Percentiles rank a stretch among this genome's conserved stretches.
Conservation (phyloP, 2,797 vertebrate genomes). For the Malacoctenus gilli region DNA sequence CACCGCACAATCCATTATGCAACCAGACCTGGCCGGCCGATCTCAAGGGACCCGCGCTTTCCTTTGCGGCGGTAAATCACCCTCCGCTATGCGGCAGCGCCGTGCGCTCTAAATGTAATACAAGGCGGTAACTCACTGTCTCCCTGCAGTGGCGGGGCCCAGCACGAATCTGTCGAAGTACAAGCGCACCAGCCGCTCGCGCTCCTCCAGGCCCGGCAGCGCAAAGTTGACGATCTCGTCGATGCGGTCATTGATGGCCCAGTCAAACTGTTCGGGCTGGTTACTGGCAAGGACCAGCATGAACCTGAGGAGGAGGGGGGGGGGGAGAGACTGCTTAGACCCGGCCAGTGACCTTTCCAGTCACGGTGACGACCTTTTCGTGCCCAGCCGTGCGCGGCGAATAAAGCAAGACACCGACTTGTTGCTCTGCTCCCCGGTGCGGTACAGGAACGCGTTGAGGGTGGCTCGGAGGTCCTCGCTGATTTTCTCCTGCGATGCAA, state of each 20-base stretch:
- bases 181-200: conserved; percentile 86
- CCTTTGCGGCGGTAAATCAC: conserved; percentile 41
- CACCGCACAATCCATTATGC: conserved; percentile 49
- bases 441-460: conserved; percentile 88
- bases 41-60: conserved; percentile 42
- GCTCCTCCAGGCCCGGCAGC: conserved; percentile 80
- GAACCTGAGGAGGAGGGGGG: conserved; percentile 76
- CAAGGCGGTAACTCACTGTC: conserved; percentile 83
- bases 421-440: conserved; percentile 89
- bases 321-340: conserved; percentile 20
- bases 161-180: conserved; percentile 89
- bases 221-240: conserved; percentile 89
- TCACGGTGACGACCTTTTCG: conserved; percentile 47
- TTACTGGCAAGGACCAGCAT: conserved; percentile 92
- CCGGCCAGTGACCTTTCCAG: conserved; percentile 45
- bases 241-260: conserved; percentile 89
- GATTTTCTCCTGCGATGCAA: conserved; percentile 85
- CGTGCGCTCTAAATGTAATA: conserved; percentile 20
- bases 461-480: conserved; percentile 90
- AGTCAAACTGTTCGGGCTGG: conserved; percentile 91
- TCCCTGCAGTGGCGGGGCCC: conserved; percentile 87
- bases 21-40: conserved; percentile 39
- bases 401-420: conserved; percentile 79
- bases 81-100: conserved; percentile 10
- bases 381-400: conserved; percentile 26